These are phyloP conservation scores for Thripadectes ignobilis DNA, from an alignment of 2,797 vertebrate species.

Conservation along the genomic window DNA sequence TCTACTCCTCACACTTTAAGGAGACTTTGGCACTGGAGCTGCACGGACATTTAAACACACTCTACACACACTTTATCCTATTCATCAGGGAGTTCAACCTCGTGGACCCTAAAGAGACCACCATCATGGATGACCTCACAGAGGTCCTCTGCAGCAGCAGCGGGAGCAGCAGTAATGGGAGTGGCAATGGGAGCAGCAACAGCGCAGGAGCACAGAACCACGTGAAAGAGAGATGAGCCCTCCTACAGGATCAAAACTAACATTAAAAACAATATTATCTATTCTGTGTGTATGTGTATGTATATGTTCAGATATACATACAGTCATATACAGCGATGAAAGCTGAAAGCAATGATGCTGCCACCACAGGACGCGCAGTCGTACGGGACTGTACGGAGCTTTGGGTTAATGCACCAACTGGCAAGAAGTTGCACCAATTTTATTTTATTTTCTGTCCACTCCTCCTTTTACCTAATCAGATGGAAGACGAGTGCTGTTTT, in stretches of 20 bases:
- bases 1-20: conserved; percentile 99
- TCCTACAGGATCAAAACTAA: conserved; percentile 47
- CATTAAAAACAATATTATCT: conserved; percentile 44
- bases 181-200: conserved; percentile 73
- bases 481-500: conserved; percentile 63
- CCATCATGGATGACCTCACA: conserved; percentile 98
- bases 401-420: conserved; percentile 53
- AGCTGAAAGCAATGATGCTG: conserved; percentile 60
- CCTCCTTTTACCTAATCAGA: conserved; percentile 40
- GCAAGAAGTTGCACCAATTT: conserved; percentile 69
- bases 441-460: conserved; percentile 65
- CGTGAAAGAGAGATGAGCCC: conserved; percentile 96
- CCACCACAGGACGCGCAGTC: conserved; percentile 56
- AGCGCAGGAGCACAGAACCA: conserved; percentile 92
- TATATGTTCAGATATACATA: conserved; percentile 62
- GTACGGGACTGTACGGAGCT: conserved; percentile 54
- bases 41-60: conserved; percentile 98
- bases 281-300: conserved; percentile 54
- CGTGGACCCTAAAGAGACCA: conserved; percentile 97
- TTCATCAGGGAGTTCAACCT: conserved; percentile 98
- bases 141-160: conserved; percentile 90
- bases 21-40: conserved; percentile 95
- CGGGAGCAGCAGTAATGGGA: conserved; percentile 63
- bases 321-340: conserved; percentile 36
- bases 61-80: conserved; percentile 97